Percentiles rank a stretch among this genome's conserved stretches.
phyloP scores from a whole-genome alignment of 2,888 invertebrate genomes.

The Uloborus plumipes region DNA sequence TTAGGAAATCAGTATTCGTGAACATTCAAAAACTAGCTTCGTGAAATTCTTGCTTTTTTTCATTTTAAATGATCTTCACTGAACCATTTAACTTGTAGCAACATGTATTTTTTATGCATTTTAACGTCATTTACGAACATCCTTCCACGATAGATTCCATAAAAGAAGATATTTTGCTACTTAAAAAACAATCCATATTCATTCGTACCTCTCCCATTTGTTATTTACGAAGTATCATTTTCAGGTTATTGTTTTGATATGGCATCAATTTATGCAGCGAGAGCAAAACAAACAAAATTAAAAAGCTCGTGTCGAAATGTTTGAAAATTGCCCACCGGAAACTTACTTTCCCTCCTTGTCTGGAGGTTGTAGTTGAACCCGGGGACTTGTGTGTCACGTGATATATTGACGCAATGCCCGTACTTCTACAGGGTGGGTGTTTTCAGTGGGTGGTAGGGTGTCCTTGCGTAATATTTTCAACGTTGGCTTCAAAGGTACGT shows the following conservation, averaged over 20 bases:
- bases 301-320: constrained; percentile 32
- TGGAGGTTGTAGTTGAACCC: constrained; percentile 63
- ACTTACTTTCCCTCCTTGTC: constrained; percentile 57
- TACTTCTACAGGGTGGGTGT: constrained; percentile 62
- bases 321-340: constrained; percentile 62
- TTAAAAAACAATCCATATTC: too few relatives aligned
- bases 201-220: too few relatives aligned
- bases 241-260: constrained; percentile 38
- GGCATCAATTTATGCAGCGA: constrained; percentile 40
- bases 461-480: constrained; percentile 55
- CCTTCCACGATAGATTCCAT: too few relatives aligned
- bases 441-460: constrained; percentile 65
- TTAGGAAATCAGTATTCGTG: too few relatives aligned
- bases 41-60: too few relatives aligned
- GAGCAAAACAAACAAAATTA: constrained; percentile 54
- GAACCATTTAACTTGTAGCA: too few relatives aligned
- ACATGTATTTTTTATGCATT: too few relatives aligned
- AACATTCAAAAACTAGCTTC: too few relatives aligned
- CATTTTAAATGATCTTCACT: too few relatives aligned
- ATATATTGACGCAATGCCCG: constrained; percentile 65
- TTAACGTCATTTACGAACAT: too few relatives aligned
- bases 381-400: constrained; percentile 63
- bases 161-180: too few relatives aligned
- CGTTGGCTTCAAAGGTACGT: constrained; percentile 47
- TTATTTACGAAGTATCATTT: too few relatives aligned